phyloP scores from a whole-genome alignment of 2,888 invertebrate species.

The Bedellia somnulentella region DNA sequence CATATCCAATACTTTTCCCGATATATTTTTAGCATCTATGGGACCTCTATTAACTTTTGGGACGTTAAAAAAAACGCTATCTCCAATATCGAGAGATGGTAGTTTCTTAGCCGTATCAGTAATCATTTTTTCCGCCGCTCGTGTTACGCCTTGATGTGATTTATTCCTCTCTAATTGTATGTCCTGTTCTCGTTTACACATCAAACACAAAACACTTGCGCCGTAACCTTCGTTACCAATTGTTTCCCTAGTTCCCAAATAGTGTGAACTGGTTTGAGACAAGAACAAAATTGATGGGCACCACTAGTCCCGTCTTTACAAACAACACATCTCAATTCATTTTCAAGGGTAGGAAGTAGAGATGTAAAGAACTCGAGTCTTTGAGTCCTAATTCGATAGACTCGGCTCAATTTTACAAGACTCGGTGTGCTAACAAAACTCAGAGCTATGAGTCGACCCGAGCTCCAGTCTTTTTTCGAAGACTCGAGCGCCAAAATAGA shows the following conservation, averaged over 20 bases:
- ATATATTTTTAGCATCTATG: constrained; percentile 4
- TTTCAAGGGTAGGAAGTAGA: too few species aligned
- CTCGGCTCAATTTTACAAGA: too few species aligned
- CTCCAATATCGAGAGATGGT: constrained; percentile 7
- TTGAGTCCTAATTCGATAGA: too few species aligned
- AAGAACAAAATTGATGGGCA: constrained; percentile 1
- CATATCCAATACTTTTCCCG: constrained; percentile 5
- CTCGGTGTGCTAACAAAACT: too few species aligned
- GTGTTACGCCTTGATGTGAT: constrained; percentile 6
- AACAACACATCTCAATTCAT: background rate
- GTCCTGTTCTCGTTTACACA: constrained; percentile 6
- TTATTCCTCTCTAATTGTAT: constrained; percentile 5
- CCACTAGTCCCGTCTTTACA: background rate
- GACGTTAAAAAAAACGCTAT: constrained; percentile 5
- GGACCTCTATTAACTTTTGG: constrained; percentile 5
- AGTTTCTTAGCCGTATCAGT: constrained; percentile 7
- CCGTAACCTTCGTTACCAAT: constrained; percentile 4
- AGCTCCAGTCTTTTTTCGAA: too few species aligned
- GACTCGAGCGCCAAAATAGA: too few species aligned
- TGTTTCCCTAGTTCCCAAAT: constrained; percentile 2
- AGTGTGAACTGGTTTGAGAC: constrained; percentile 2
- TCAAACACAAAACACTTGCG: constrained; percentile 5
- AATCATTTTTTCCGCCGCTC: constrained; percentile 8
- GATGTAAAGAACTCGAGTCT: too few species aligned
- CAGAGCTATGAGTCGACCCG: too few species aligned